A percentile compares a stretch with the other conserved stretches of the same genome.
These are phyloP conservation scores for Amphiduros pacificus DNA, from an alignment of 2,888 invertebrate species.

Conservation along the genomic window DNA sequence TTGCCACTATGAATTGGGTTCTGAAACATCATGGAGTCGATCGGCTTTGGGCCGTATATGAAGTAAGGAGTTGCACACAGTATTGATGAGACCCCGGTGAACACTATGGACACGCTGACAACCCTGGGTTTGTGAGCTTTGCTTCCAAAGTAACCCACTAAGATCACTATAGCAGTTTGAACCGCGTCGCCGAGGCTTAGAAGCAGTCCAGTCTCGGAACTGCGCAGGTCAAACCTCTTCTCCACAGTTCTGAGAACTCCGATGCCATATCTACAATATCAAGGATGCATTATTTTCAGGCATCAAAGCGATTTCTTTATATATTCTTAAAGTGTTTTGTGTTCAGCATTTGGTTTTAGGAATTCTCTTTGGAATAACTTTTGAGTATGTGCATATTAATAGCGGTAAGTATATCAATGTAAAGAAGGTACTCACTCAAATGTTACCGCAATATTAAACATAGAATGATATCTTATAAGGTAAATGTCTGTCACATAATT, in stretches of 20 bases:
- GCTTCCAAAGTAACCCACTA: constrained; percentile 30
- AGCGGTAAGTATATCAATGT: too few relatives aligned
- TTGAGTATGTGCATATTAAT: too few relatives aligned
- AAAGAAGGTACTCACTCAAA: too few relatives aligned
- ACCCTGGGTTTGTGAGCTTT: constrained; percentile 28
- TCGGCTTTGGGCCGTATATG: constrained; percentile 2
- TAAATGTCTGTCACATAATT: too few relatives aligned
- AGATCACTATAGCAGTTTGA: constrained; percentile 26
- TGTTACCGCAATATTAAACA: too few relatives aligned
- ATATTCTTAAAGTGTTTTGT: too few relatives aligned
- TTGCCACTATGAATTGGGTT: not conserved
- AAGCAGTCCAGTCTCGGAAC: constrained; percentile 26
- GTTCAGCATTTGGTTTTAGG: too few relatives aligned
- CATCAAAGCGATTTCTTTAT: too few relatives aligned
- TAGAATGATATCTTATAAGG: too few relatives aligned
- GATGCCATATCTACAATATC: not conserved
- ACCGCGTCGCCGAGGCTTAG: constrained; percentile 26
- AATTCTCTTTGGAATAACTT: too few relatives aligned
- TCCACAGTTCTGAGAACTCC: constrained; percentile 31
- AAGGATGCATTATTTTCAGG: not conserved
- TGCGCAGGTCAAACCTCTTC: constrained; percentile 29
- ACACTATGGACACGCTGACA: constrained; percentile 11
- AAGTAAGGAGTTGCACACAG: constrained; percentile 21
- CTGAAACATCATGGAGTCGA: not conserved
- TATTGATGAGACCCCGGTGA: constrained; percentile 20